Evolutionary conservation across 2,888 invertebrate species (phyloP).

Genomic region (Syritta pipiens): DNA sequence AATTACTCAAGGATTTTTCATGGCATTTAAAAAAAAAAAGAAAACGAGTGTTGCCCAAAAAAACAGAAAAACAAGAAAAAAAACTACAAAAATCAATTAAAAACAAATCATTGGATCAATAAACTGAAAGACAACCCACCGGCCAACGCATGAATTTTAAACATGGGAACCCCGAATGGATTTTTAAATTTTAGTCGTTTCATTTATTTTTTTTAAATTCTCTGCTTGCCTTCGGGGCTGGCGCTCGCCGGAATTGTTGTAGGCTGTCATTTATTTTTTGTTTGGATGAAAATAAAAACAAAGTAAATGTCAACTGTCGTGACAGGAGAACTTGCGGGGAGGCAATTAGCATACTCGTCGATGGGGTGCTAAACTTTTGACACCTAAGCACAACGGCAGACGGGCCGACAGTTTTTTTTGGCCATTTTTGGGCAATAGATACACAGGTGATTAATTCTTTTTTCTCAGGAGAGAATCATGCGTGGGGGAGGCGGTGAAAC

Average conservation of each 20-base stretch:
- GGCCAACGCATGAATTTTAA: slow-evolving; percentile 50
- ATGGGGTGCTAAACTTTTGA: slow-evolving; percentile 36
- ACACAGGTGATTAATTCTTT: slow-evolving; percentile 30
- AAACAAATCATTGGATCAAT: slow-evolving; percentile 50
- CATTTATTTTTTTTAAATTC: slow-evolving; percentile 8
- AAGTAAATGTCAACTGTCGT: slow-evolving; percentile 17
- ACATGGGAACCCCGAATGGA: slow-evolving; percentile 42
- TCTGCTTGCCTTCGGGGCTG: slow-evolving; percentile 33
- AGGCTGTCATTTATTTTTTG: too few relatives aligned
- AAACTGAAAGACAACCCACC: slow-evolving; percentile 10
- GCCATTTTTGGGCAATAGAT: slow-evolving; percentile 42
- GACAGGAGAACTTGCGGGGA: too few relatives aligned
- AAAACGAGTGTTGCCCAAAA: too few relatives aligned
- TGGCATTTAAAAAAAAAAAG: not conserved
- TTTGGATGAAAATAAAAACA: too few relatives aligned
- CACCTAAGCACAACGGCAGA: too few relatives aligned
- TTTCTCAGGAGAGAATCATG: not conserved
- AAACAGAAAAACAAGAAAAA: too few relatives aligned
- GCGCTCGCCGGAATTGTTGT: slow-evolving; percentile 54
- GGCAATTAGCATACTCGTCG: slow-evolving; percentile 43
- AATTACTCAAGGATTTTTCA: slow-evolving; percentile 54
- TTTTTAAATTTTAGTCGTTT: not conserved
- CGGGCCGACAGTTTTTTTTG: slow-evolving; percentile 7
- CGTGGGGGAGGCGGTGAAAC: slow-evolving; percentile 38
- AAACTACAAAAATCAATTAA: slow-evolving; percentile 49